A percentile compares a stretch with the other conserved stretches of the same genome.
These are phyloP conservation scores for Platalea minor DNA, from an alignment of 2,797 vertebrate genomes.

Conservation along the genomic window DNA sequence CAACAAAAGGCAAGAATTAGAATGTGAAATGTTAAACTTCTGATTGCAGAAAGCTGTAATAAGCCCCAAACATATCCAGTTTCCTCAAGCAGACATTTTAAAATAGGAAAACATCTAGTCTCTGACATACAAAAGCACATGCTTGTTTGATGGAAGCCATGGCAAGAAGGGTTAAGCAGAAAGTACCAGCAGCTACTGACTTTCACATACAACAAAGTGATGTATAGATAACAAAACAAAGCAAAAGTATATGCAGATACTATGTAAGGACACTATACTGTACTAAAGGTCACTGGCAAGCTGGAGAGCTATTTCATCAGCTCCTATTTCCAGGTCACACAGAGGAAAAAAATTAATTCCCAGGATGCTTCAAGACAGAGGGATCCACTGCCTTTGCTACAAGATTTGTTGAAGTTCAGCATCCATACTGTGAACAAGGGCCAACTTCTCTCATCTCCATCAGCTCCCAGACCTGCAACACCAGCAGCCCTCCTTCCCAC, in stretches of 20 bases:
- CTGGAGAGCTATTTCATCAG: conserved; percentile 44
- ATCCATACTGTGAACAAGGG: not conserved
- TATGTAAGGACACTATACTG: not conserved
- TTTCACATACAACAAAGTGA: not conserved
- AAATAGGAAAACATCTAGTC: not conserved
- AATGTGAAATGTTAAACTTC: not conserved
- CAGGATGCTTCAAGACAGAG: not conserved
- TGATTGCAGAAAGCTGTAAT: conserved; percentile 30
- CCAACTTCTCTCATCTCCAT: not conserved
- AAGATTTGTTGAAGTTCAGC: not conserved
- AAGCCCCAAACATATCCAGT: not conserved
- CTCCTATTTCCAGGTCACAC: conserved; percentile 44
- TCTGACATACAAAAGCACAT: not conserved
- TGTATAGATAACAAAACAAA: not conserved
- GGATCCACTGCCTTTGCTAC: not conserved
- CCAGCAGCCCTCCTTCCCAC: not conserved
- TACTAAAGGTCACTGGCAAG: not conserved
- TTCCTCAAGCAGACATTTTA: not conserved
- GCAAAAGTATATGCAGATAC: not conserved
- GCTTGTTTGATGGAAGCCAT: not conserved
- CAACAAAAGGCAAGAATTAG: conserved; percentile 53
- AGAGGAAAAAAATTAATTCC: conserved; percentile 12
- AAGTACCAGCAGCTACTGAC: not conserved
- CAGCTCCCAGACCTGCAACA: not conserved
- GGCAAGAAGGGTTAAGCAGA: not conserved